Evolutionary conservation across 2,113 vertebrate genomes (phyloP).

Genomic region (Apteryx mantelli): DNA sequence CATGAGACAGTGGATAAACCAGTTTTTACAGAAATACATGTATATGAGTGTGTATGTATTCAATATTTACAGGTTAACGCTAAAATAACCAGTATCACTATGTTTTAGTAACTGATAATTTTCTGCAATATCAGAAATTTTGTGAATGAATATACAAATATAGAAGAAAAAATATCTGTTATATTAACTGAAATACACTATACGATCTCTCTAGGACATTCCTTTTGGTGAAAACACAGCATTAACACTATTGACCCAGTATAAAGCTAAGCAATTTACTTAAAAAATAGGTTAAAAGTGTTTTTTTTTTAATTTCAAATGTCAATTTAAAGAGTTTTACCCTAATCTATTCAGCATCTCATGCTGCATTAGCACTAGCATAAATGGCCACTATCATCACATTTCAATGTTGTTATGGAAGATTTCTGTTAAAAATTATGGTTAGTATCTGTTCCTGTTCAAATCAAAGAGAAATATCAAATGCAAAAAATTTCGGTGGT

Average conservation of each 20-base stretch:
- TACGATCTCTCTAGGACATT: background rate
- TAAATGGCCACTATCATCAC: background rate
- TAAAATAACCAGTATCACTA: background rate
- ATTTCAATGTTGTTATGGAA: background rate
- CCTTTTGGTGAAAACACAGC: background rate
- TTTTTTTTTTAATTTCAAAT: background rate
- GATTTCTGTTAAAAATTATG: background rate
- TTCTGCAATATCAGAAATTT: background rate
- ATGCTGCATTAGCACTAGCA: rapidly evolving
- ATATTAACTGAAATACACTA: background rate
- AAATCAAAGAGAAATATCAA: background rate
- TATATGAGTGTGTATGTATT: background rate
- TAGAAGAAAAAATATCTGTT: background rate
- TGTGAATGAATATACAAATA: background rate
- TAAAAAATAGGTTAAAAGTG: background rate
- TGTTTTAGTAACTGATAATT: background rate
- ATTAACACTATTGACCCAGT: background rate
- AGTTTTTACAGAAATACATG: background rate
- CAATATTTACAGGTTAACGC: background rate
- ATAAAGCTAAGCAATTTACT: background rate
- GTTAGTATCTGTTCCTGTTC: background rate
- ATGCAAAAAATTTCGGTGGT: background rate
- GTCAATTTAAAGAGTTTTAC: background rate
- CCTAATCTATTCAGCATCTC: background rate
- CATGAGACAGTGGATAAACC: background rate